Evolutionary conservation across 2,888 invertebrate species (phyloP), one percentile per base, ranked within the genome.

Genomic region (Dascillus cervinus): DNA sequence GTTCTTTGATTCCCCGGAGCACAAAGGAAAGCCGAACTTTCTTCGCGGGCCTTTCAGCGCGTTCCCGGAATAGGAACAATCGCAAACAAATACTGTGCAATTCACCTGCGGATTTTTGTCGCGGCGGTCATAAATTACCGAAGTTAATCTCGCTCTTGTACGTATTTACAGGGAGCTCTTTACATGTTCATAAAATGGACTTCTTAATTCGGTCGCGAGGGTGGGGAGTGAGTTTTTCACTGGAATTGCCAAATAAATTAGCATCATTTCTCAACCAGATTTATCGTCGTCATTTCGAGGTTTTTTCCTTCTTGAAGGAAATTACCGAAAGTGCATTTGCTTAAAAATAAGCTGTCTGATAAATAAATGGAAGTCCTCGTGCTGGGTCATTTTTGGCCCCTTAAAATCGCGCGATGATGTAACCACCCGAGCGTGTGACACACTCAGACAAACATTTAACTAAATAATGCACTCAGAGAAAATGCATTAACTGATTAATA

Each of bases 171-270:
- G n/a, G n/a, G n/a, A n/a, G n/a, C n/a, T n/a, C n/a, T n/a, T n/a
- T n/a, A n/a, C n/a, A n/a, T 46, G 50, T 50, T 48, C 46, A 52
- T 50, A 52, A 53, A 53, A 51, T 52, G 48, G 42, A 42, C 37
- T 47, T 44, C 52, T 54, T 53, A 54, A 52, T 54, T 52, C 50
- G 46, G 17, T 17, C 8, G 17, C 44, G 45, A 37, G 29, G 24
- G 39, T 28, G 46, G 44, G 47, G 47, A 44, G 51, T 41, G 52
- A 49, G 44, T 50, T 55, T 56, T 56, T 53, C 55, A 47, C 46
- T 51, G 55, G 53, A 57, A 56, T 56, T 55, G 56, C 56, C 50
- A 56, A 55, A 57, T 56, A 58, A 57, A 58, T 58, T 58, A 58
- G 58, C 52, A 53, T 55, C 58, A 58, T 58, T 58, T 58, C 54